Evolutionary conservation across 2,113 vertebrate species (phyloP).

Genomic region (Cynopterus brachyotis): DNA sequence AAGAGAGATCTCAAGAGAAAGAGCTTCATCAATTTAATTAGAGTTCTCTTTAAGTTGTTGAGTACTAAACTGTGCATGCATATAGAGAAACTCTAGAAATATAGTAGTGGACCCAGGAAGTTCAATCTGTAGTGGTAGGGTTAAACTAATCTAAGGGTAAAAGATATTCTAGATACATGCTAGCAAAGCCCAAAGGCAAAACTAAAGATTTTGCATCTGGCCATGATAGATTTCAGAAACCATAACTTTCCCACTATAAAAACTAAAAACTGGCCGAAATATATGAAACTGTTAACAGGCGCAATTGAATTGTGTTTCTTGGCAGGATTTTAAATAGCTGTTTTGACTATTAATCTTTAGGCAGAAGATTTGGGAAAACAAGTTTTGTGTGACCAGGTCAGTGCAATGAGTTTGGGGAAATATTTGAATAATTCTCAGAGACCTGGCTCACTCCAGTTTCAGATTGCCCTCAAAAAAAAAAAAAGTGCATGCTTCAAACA

Average conservation of each 20-base stretch:
- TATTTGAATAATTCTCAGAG: background rate
- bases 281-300: background rate
- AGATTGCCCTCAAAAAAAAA: background rate
- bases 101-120: background rate
- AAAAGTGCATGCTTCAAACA: background rate
- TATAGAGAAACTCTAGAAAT: background rate
- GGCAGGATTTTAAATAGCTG: background rate
- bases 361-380: background rate
- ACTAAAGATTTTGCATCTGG: background rate
- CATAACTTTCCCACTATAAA: background rate
- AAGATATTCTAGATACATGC: background rate
- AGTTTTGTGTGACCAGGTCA: background rate
- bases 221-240: background rate
- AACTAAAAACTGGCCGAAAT: background rate
- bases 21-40: background rate
- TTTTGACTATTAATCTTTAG: background rate
- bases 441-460: background rate
- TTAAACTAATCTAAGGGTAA: background rate
- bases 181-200: background rate
- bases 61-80: background rate
- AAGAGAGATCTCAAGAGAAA: background rate
- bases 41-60: background rate
- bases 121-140: background rate
- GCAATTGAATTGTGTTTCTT: background rate
- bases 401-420: background rate